Conservation (phyloP, 2,797 vertebrate species). For the Lutjanus campechanus region DNA sequence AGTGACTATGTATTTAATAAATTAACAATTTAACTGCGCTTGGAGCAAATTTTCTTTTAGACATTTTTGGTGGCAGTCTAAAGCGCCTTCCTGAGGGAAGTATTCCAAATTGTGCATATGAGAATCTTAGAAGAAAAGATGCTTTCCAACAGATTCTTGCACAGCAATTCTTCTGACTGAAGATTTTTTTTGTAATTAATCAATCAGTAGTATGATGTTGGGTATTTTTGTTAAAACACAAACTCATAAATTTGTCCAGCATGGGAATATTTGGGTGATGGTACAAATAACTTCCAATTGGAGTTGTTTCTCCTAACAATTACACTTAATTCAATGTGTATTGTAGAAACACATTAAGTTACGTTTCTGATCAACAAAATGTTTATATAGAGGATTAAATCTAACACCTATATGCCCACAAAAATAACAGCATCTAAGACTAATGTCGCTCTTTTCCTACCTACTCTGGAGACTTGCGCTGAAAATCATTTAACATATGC, state of each 20-base stretch:
- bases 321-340: not conserved
- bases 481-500: conserved; percentile 29
- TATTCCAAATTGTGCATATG: too few relatives aligned
- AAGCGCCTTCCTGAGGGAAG: too few relatives aligned
- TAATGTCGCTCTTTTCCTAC: not conserved
- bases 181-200: not conserved
- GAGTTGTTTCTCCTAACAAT: not conserved
- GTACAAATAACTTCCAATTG: not conserved
- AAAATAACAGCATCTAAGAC: conserved; percentile 8
- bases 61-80: too few relatives aligned
- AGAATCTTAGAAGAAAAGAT: too few relatives aligned
- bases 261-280: not conserved
- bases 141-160: too few relatives aligned
- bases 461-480: not conserved
- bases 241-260: not conserved
- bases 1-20: too few relatives aligned
- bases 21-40: too few relatives aligned
- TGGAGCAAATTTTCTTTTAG: too few relatives aligned
- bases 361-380: too few relatives aligned
- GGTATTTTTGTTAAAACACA: not conserved
- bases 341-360: not conserved
- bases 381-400: too few relatives aligned
- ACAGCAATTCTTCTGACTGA: not conserved
- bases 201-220: not conserved
- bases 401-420: not conserved